Conservation (phyloP, 2,888 invertebrate genomes). For the Xestia sexstrigata region DNA sequence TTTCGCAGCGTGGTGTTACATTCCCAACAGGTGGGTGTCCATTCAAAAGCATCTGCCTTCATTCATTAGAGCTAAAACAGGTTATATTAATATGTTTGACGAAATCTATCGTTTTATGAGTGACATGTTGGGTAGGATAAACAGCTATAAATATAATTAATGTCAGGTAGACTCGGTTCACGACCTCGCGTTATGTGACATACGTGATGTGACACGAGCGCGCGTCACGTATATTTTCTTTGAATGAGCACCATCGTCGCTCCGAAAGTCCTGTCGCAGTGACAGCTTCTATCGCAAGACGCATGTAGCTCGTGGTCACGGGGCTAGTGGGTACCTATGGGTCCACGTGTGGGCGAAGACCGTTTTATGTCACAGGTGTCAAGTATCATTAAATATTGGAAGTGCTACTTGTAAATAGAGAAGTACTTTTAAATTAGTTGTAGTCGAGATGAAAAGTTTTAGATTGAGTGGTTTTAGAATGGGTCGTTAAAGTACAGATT, state of each 20-base stretch:
- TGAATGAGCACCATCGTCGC: background rate
- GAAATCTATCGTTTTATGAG: conserved; percentile 71
- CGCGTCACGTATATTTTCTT: background rate
- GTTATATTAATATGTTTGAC: conserved; percentile 60
- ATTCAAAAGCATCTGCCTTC: conserved; percentile 49
- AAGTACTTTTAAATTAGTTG: conserved; percentile 11
- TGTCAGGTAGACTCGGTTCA: conserved; percentile 60
- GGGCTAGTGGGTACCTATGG: conserved; percentile 66
- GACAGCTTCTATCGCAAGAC: background rate
- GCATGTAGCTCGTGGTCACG: conserved; percentile 19
- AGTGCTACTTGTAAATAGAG: conserved; percentile 33
- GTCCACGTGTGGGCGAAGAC: conserved; percentile 75
- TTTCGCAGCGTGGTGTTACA: conserved; percentile 56
- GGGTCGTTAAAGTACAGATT: background rate
- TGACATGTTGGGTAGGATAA: conserved; percentile 71
- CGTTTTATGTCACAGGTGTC: conserved; percentile 64
- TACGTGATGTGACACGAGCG: background rate
- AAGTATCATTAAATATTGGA: conserved; percentile 38
- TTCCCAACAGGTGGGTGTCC: conserved; percentile 40
- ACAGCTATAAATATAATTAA: conserved; percentile 80
- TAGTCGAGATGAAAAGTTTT: background rate
- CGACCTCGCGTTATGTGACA: background rate
- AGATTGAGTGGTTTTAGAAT: background rate
- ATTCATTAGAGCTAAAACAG: conserved; percentile 64
- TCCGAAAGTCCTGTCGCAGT: background rate